These are phyloP conservation scores for Albula glossodonta DNA, from an alignment of 2,113 vertebrate species.

Conservation along the genomic window DNA sequence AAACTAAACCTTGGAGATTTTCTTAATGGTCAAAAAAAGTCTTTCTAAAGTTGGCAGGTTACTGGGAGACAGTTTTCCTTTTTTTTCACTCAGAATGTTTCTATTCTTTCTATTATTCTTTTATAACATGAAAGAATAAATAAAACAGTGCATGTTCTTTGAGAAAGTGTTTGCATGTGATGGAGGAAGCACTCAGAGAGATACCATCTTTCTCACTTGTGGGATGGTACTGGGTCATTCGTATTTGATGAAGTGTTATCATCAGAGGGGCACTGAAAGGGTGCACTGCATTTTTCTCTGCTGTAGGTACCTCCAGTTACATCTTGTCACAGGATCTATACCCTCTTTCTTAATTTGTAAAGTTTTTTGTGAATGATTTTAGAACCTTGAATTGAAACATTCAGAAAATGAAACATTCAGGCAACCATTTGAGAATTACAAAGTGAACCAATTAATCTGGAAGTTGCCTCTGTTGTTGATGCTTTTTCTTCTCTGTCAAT, in stretches of 20 bases:
- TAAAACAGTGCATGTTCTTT: background rate
- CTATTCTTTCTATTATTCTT: background rate
- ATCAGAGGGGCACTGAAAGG: background rate
- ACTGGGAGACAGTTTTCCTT: background rate
- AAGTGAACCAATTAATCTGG: slow-evolving; percentile 41
- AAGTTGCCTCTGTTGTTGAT: slow-evolving; percentile 45
- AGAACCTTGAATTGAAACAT: background rate
- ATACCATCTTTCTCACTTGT: too few species aligned
- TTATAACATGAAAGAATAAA: background rate
- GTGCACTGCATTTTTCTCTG: background rate
- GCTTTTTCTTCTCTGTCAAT: slow-evolving; percentile 24
- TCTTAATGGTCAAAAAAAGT: too few species aligned
- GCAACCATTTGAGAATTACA: slow-evolving; percentile 25
- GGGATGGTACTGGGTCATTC: too few species aligned
- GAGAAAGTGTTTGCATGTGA: background rate
- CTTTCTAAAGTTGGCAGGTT: background rate
- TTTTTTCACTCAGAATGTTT: background rate
- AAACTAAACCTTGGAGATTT: background rate
- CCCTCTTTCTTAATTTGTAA: background rate
- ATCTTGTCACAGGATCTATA: background rate
- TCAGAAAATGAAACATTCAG: background rate
- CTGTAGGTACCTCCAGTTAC: too few species aligned
- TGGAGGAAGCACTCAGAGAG: background rate
- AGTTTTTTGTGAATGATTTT: background rate
- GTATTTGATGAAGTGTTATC: too few species aligned